Evolutionary conservation across 2,888 invertebrate genomes (phyloP), one percentile per base, ranked within the genome.

Genomic region (Zygothrica quintamaculata): DNA sequence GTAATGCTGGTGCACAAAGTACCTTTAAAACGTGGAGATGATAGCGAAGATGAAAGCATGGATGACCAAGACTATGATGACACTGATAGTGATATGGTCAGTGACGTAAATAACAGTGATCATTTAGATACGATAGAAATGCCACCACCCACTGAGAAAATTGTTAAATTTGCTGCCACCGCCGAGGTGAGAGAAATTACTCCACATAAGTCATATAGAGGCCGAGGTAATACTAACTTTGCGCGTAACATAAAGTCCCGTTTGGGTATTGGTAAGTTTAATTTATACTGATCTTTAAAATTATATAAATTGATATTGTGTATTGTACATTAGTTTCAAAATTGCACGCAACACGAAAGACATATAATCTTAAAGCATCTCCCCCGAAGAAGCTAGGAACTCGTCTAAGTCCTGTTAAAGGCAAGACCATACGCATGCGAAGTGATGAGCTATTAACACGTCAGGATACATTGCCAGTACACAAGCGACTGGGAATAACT

Each of bases 181-280:
- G 91, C 91, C 1, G 91, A 91, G 73, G 90, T 91, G 7, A 80
- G 90, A n/a, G 91, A 91, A 80, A 91, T 91, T 5, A 87, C 87
- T 0, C 77, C 91, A n/a, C 70, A 78, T 1, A 25, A 61, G 0
- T 8, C 67, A 0, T 73, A 66, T 37, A 87, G 78, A 34, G 9
- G 61, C 9, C 70, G 71, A n/a, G 69, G 64, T 16, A 74, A 71
- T 33, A 71, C n/a, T 25, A 81, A 74, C 12, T 70, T 86, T 57
- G 71, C 77, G 13, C 51, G 70, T 6, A 74, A 75, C 15, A 76
- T 90, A 0, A 89, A 89, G 55, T 67, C 88, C 0, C 80, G 90
- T 1, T 74, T 90, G 43, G 90, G 90, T 6, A 55, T 77, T 46
- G 77, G 82, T 73, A 15, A 55, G 56, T 5, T 29, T 11, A 0